Evolutionary conservation across 2,888 invertebrate species (phyloP), one percentile per base, ranked within the genome.

Genomic region (Oeneis ivallda): DNA sequence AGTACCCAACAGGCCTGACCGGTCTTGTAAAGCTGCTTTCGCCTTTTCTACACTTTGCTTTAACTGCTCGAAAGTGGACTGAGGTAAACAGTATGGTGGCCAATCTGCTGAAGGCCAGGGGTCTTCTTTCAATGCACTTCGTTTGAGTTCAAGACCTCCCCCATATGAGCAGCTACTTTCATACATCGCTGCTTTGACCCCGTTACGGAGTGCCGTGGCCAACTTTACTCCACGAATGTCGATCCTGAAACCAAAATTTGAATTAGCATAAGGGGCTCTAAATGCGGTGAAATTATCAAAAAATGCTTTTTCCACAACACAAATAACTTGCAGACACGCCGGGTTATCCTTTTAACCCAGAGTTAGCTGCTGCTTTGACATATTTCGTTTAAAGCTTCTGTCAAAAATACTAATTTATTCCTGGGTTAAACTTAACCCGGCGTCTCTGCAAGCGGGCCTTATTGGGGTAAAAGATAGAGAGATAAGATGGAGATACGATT

Each of bases 81-180:
- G 96, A 82, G 96, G 96, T 67, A 96, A 95, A 56, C 97, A 94
- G 85, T 97, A 97, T 0, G 94, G 93, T 0, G 95, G 94, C 95
- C 95, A 95, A 83, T 95, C 95, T 64, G 93, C 84, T 0, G 94
- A 92, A 6, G 95, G 93, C 86, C 94, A 94, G 56, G 89, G 92
- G 72, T 90, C 93, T 76, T 90, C 93, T 71, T 91, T 89, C 54
- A 92, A 79, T 70, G 95, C 93, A 72, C 94, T 93, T 76, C 95
- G 93, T 86, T 96, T 96, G 78, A 96, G 91, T 90, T 96, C 96
- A 79, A 96, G 90, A 80, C 96, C 96, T 85, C 95, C 95, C 84
- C 96, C 96, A 92, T 97, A 97, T 87, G 97, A 97, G 93, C 97
- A 97, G 82, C 97, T 97, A 92, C 97, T 97, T 93, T 97, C 97